Evolutionary conservation across 2,888 invertebrate genomes (phyloP).

Genomic region (Melipona beecheii): DNA sequence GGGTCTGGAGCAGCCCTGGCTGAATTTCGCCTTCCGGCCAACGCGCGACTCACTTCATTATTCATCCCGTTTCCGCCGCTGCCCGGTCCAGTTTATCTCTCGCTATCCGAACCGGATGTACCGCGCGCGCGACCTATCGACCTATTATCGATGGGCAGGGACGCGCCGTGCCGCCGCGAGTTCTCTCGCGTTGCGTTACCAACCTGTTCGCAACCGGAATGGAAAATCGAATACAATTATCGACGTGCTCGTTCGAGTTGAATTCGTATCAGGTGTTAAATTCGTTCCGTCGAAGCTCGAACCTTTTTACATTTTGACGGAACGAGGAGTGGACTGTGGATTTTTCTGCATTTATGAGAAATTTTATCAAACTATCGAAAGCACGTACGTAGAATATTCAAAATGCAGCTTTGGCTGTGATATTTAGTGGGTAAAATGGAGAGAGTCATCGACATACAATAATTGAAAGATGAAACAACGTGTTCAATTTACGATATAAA

Average conservation of each 20-base stretch:
- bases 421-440: too few relatives aligned
- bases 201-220: conserved; percentile 3
- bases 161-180: conserved; percentile 69
- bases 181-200: conserved; percentile 56
- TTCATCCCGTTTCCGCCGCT: conserved; percentile 81
- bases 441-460: not conserved
- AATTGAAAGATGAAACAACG: not conserved
- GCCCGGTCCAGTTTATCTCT: conserved; percentile 77
- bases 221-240: conserved; percentile 49
- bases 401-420: too few relatives aligned
- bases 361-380: too few relatives aligned
- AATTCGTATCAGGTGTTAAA: not conserved
- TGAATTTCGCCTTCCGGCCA: conserved; percentile 80
- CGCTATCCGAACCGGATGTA: conserved; percentile 71
- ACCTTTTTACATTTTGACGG: too few relatives aligned
- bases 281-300: too few relatives aligned
- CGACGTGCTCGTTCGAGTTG: not conserved
- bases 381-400: too few relatives aligned
- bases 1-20: conserved; percentile 73
- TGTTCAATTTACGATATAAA: not conserved
- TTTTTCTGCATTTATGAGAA: too few relatives aligned
- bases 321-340: too few relatives aligned
- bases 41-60: conserved; percentile 83
- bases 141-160: conserved; percentile 69
- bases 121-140: conserved; percentile 70